Evolutionary conservation across 2,113 vertebrate species (phyloP).

Genomic region (Catharus fuscescens): DNA sequence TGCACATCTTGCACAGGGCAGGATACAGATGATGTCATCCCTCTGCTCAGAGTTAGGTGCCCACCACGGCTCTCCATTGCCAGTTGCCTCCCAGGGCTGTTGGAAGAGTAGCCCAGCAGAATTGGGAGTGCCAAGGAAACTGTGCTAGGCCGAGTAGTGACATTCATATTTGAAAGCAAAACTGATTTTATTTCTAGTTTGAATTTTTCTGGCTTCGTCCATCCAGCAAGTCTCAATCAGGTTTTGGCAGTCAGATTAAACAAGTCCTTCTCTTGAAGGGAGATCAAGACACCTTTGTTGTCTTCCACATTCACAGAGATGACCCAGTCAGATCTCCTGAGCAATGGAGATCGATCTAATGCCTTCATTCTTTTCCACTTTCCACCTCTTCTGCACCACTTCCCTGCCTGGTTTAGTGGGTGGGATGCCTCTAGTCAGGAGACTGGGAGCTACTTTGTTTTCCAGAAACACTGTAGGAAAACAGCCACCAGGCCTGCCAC

Average conservation of each 20-base stretch:
- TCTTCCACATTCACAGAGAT: neutral
- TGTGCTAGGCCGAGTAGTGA: neutral
- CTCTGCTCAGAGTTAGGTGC: neutral
- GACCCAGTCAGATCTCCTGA: neutral
- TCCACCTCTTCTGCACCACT: neutral
- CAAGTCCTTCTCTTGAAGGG: neutral
- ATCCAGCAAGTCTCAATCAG: neutral
- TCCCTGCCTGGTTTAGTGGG: neutral
- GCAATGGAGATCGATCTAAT: neutral
- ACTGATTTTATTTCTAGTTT: constrained; percentile 21
- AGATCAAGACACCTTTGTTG: neutral
- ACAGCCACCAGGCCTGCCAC: neutral
- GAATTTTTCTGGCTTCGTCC: neutral
- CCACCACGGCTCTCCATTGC: neutral
- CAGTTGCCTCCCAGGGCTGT: neutral
- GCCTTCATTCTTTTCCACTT: neutral
- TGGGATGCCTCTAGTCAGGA: neutral
- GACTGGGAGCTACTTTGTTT: constrained; percentile 12
- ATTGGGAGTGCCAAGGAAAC: neutral
- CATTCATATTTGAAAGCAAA: neutral
- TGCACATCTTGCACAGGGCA: neutral
- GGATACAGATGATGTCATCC: neutral
- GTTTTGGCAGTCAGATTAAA: neutral
- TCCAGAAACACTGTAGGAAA: constrained; percentile 45
- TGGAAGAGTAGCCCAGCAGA: neutral